These are phyloP conservation scores for Mystacides longicornis DNA, from an alignment of 2,888 invertebrate species.

Conservation along the genomic window DNA sequence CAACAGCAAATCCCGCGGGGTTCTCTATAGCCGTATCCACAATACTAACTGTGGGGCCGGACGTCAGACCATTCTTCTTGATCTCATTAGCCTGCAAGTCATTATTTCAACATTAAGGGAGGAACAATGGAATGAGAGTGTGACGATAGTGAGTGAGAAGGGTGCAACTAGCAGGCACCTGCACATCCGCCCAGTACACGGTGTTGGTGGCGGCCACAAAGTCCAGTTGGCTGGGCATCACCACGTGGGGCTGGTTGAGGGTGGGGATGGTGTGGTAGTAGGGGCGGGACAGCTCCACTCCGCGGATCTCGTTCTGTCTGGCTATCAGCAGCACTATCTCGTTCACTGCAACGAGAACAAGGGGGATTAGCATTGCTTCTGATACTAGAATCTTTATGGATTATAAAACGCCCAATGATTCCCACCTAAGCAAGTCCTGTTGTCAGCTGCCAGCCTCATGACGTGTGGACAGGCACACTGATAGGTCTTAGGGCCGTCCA, in stretches of 20 bases:
- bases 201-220: conserved; percentile 57
- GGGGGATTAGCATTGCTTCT: no score
- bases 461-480: conserved; percentile 83
- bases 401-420: no score
- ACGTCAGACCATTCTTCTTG: conserved; percentile 58
- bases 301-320: conserved; percentile 69
- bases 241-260: conserved; percentile 62
- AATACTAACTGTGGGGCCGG: conserved; percentile 61
- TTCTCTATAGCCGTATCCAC: conserved; percentile 60
- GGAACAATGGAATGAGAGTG: no score
- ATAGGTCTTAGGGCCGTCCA: conserved; percentile 56
- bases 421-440: conserved; percentile 56
- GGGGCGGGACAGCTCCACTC: conserved; percentile 70
- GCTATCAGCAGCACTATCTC: conserved; percentile 74
- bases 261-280: conserved; percentile 76
- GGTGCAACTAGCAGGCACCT: no score
- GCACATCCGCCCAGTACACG: conserved; percentile 73
- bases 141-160: no score
- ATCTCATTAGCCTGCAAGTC: conserved; percentile 57
- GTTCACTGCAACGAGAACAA: conserved; percentile 61
- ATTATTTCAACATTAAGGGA: no score
- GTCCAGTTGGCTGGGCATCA: conserved; percentile 64
- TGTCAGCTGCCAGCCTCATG: conserved; percentile 64
- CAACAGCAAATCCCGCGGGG: conserved; percentile 69
- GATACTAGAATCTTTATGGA: no score